Conservation (phyloP, 2,797 vertebrate genomes). For the Eremophila alpestris region DNA sequence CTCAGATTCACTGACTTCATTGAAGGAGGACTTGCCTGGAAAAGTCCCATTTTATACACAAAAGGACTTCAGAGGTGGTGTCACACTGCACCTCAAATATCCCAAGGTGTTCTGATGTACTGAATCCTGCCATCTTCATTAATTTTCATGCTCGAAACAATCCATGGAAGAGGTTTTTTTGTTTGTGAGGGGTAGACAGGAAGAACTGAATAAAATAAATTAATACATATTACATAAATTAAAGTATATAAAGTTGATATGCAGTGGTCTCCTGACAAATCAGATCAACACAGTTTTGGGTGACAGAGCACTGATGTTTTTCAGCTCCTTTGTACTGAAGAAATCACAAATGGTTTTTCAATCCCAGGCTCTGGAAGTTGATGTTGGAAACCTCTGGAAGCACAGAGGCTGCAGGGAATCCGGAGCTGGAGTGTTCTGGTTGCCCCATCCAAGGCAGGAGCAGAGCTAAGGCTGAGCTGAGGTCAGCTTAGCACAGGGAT, state of each 20-base stretch:
- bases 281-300: not conserved
- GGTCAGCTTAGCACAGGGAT: rapidly evolving
- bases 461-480: not conserved
- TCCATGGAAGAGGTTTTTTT: not conserved
- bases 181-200: not conserved
- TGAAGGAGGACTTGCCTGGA: not conserved
- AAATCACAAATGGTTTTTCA: not conserved
- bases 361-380: rapidly evolving
- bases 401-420: too few relatives aligned
- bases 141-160: not conserved
- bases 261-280: not conserved
- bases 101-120: not conserved
- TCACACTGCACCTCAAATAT: not conserved
- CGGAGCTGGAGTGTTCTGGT: rapidly evolving
- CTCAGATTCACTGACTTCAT: not conserved
- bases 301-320: not conserved
- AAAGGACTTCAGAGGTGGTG: not conserved
- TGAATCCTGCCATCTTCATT: not conserved
- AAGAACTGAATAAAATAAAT: not conserved
- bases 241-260: not conserved
- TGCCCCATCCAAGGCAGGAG: not conserved
- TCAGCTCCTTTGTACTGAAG: not conserved
- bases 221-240: not conserved
- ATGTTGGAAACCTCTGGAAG: not conserved
- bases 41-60: not conserved